Percentiles rank a stretch among this genome's conserved stretches.
These are phyloP conservation scores for Arge pagana DNA, from an alignment of 2,888 invertebrate genomes.

Conservation along the genomic window DNA sequence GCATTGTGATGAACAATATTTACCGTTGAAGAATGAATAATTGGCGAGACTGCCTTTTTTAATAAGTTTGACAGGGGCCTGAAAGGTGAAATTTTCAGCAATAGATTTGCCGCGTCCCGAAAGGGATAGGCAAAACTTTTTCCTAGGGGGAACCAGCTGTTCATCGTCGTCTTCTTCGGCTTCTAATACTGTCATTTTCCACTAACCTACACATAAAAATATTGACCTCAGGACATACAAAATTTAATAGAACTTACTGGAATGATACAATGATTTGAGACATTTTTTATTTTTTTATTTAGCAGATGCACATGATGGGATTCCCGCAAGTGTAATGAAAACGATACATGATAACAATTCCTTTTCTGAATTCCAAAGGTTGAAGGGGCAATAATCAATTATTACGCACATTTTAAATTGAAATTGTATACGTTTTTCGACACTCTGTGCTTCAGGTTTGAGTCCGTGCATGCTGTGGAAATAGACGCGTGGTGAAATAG, in stretches of 20 bases:
- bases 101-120: conserved; percentile 38
- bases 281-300: conserved; percentile 17
- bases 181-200: conserved; percentile 62
- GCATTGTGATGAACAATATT: too few relatives aligned
- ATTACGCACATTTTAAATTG: too few relatives aligned
- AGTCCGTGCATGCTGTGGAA: too few relatives aligned
- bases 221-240: conserved; percentile 8
- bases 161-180: conserved; percentile 60
- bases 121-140: conserved; percentile 58
- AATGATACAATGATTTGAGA: conserved; percentile 4
- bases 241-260: conserved; percentile 14
- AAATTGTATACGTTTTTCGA: too few relatives aligned
- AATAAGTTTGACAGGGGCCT: conserved; percentile 44
- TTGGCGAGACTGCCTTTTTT: conserved; percentile 43
- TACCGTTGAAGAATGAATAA: conserved; percentile 43
- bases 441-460: too few relatives aligned
- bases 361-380: too few relatives aligned
- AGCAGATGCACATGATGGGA: not conserved
- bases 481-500: too few relatives aligned
- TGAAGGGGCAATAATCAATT: too few relatives aligned
- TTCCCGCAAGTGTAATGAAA: too few relatives aligned
- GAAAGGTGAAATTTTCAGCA: conserved; percentile 34
- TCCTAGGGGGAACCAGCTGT: conserved; percentile 57
- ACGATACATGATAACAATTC: too few relatives aligned
- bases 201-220: conserved; percentile 58